Base-by-base conservation (phyloP, 92 coral and sea anemone species). In the Nematostella vectensis region DNA sequence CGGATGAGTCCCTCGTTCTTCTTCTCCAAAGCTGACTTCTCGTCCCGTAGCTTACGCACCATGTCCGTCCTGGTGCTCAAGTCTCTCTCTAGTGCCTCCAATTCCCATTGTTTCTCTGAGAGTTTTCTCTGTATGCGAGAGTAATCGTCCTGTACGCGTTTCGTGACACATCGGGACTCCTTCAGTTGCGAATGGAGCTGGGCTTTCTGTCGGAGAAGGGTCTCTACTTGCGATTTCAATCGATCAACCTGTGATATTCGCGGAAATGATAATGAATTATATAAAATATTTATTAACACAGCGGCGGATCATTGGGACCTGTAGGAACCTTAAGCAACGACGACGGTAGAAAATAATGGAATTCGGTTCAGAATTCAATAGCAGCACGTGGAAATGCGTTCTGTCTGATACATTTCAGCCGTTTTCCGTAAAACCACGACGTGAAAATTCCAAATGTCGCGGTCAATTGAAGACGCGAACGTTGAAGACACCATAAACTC, bases 201-300 rank as follows among this genome's bases (percentile, higher is more conserved):
- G 29, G 77, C 75, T 57, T 91, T 91, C 67, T 91, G 98, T 27
- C 80, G 82, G 61, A 77, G 77, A 31, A 91, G 82, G 24, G 89
- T 91, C 55, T 91, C 98, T 13, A 91, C 81, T 68, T 91, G 88
- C 31, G 85, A 66, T 31, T 85, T 88, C 40, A 86, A 81, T 59
- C 85, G 70, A 66, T 91, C 98, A 36, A 91, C 96, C 98, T 91
- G 71, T 25, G 30, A n/a, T n/a, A n/a, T n/a, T n/a, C n/a, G n/a
- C n/a, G n/a, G 61, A 31, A 18, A 33, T 31, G 48, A 40, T 20
- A 47, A 47, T 22, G 50, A 39, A 15, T 73, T 57, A 23, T 3
- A 31, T 16, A 0, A 43, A 3, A 37, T 31, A 51, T 27, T 37
- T 16, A 53, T 50, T 63, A 63, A 53, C 70, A 37, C 44, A 37